Percentiles rank a stretch among this genome's conserved stretches.
These are phyloP conservation scores for Tenthredo amoena DNA, from an alignment of 2,888 invertebrate species.

Conservation along the genomic window DNA sequence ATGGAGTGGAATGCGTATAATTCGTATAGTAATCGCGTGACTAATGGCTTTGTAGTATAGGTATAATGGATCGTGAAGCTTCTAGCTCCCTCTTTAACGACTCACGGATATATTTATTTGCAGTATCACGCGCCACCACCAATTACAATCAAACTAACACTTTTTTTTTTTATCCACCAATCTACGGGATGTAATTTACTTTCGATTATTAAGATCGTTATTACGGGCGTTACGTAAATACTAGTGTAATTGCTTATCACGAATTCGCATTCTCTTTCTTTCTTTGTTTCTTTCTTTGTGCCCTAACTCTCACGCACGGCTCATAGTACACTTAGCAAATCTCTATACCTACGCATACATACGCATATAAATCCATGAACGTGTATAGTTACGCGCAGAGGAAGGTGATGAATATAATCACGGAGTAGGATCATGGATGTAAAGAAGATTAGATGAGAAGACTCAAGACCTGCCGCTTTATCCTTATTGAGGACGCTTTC, in stretches of 20 bases:
- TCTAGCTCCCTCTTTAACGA: slow-evolving; percentile 17
- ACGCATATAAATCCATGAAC: not conserved
- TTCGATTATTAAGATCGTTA: slow-evolving; percentile 32
- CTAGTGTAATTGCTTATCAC: slow-evolving; percentile 13
- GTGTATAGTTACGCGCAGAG: not conserved
- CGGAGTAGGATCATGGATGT: not conserved
- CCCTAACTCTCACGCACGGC: not conserved
- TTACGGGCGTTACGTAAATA: slow-evolving; percentile 20
- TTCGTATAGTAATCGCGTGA: slow-evolving; percentile 1
- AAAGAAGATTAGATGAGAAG: not conserved
- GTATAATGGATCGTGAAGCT: slow-evolving; percentile 12
- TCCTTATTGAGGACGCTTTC: not conserved
- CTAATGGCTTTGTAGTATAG: slow-evolving; percentile 11
- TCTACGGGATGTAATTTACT: slow-evolving; percentile 38
- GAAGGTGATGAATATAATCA: not conserved
- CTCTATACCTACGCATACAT: not conserved
- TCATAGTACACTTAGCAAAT: not conserved
- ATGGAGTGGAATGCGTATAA: slow-evolving; percentile 17
- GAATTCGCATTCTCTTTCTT: slow-evolving; percentile 26
- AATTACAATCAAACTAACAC: slow-evolving; percentile 20
- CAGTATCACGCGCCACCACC: not conserved
- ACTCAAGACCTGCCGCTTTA: not conserved
- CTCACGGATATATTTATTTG: slow-evolving; percentile 23
- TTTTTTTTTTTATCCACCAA: slow-evolving; percentile 5
- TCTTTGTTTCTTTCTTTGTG: not conserved